Evolutionary conservation across 2,888 invertebrate genomes (phyloP), one percentile per base, ranked within the genome.

Genomic region (Cynaeus angustus): DNA sequence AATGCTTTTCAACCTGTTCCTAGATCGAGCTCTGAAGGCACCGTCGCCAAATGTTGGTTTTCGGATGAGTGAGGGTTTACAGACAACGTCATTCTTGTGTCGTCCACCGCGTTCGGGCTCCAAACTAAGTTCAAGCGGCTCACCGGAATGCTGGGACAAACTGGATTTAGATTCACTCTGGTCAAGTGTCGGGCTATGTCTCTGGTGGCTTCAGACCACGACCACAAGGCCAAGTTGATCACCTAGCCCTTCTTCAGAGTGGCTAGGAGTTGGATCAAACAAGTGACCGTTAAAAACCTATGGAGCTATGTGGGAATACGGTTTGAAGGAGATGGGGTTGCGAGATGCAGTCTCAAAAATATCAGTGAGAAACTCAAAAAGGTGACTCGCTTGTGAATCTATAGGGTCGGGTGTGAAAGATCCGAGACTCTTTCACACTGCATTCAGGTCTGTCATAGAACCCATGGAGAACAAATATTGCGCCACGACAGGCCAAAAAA

Each of bases 361-460:
- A 5, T 53, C 7, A 8, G 8, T 0, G 13, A 10, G 12, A 14
- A 37, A 9, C 13, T 55, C 12, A n/a, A 5, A 9, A 1, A 1
- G 21, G 13, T 38, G n/a, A 13, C 21, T 37, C n/a, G 55, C 55
- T 5, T 21, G 14, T 0, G 38, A 55, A 10, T 16, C 55, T 55
- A 38, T 38, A 30, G 38, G 16, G 55, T 9, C 0, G 55, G 55
- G 6, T 55, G 55, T 41, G 16, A n/a, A 13, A 8, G 33, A 3
- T 8, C 14, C 16, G 21, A 55, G 33, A 55, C 55, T 3, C 55
- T 14, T 14, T 16, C 37, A 9, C 55, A 55, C 10, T 55, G 55
- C 16, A 55, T 55, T 16, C 55, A 55, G 55, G 55, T 55, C 0
- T 55, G 55, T 38, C 55, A 55, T n/a, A 30, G 33, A 9, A 53